These are phyloP conservation scores for Eupristina koningsbergeri DNA, from an alignment of 1,140 invertebrate species.

Conservation along the genomic window DNA sequence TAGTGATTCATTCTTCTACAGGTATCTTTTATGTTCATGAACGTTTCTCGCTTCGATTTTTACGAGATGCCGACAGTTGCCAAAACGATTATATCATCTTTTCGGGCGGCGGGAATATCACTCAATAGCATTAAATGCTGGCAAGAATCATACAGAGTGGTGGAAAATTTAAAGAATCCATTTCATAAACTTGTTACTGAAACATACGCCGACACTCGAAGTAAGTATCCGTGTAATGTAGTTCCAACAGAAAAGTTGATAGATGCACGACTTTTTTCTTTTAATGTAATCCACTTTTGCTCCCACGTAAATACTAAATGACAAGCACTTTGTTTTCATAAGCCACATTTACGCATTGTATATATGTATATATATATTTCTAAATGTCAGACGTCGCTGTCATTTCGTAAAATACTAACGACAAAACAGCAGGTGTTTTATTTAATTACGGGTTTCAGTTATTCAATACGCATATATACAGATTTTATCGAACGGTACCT, in stretches of 20 bases:
- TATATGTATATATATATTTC: too few relatives aligned
- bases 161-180: constrained; percentile 81
- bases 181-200: constrained; percentile 84
- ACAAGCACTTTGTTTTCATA: too few relatives aligned
- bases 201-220: constrained; percentile 85
- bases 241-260: not conserved
- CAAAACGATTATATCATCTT: constrained; percentile 79
- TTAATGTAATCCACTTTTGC: too few relatives aligned
- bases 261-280: too few relatives aligned
- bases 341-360: too few relatives aligned
- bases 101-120: constrained; percentile 79
- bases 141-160: constrained; percentile 81
- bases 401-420: too few relatives aligned
- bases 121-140: constrained; percentile 80
- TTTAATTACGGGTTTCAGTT: too few relatives aligned
- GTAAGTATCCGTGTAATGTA: constrained; percentile 78
- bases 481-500: too few relatives aligned
- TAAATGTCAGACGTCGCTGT: too few relatives aligned
- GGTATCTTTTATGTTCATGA: constrained; percentile 84
- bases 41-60: constrained; percentile 80
- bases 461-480: too few relatives aligned
- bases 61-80: constrained; percentile 78
- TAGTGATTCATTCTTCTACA: constrained; percentile 55
- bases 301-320: too few relatives aligned
- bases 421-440: too few relatives aligned